A percentile compares a stretch with the other conserved stretches of the same genome.
These are phyloP conservation scores for Formica exsecta DNA, from an alignment of 1,140 invertebrate species.

Conservation along the genomic window DNA sequence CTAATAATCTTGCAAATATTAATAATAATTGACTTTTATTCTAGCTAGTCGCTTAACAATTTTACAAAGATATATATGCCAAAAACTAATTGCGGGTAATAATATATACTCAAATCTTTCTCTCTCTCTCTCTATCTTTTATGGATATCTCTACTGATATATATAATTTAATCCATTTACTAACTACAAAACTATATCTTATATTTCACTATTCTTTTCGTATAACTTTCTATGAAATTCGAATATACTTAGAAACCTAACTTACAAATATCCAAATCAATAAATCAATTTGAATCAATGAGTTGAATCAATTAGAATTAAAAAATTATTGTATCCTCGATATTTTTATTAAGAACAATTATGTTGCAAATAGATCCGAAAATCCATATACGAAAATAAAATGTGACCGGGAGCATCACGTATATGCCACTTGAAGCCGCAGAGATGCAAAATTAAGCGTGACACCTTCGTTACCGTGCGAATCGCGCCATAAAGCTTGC, in stretches of 20 bases:
- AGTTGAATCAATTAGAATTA: not conserved
- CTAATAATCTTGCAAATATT: not conserved
- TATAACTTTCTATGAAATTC: not conserved
- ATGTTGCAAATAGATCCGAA: not conserved
- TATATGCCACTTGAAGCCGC: not conserved
- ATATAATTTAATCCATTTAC: not conserved
- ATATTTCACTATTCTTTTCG: not conserved
- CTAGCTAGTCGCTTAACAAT: not conserved
- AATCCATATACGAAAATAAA: slow-evolving; percentile 18
- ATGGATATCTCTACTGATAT: not conserved
- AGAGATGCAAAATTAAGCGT: slow-evolving; percentile 38
- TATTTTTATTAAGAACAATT: not conserved
- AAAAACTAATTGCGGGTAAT: not conserved
- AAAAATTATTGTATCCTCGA: not conserved
- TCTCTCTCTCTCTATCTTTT: too few relatives aligned
- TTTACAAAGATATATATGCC: not conserved
- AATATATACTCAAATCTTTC: not conserved
- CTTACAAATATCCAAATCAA: not conserved
- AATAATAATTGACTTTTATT: not conserved
- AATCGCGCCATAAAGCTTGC: slow-evolving; percentile 46
- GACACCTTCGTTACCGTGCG: slow-evolving; percentile 51
- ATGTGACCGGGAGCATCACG: not conserved
- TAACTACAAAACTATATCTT: not conserved
- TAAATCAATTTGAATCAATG: too few relatives aligned
- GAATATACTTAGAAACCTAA: not conserved